Conservation (phyloP, 1,140 invertebrate genomes). For the Papilio machaon region DNA sequence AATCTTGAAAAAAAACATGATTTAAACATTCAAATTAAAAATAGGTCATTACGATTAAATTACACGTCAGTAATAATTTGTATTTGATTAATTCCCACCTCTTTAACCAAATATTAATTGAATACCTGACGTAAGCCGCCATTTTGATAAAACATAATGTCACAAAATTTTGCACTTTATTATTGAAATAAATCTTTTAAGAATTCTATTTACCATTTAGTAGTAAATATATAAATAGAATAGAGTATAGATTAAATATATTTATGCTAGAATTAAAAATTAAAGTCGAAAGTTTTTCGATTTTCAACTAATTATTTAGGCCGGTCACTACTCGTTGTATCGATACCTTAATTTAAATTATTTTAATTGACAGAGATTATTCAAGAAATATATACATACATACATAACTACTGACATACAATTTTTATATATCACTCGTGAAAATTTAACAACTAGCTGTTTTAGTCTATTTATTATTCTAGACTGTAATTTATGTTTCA, state of each 20-base stretch:
- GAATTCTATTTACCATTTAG: not conserved
- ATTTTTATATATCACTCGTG: not conserved
- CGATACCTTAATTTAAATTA: slow-evolving; percentile 42
- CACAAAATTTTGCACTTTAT: not conserved
- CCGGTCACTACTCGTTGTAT: slow-evolving; percentile 74
- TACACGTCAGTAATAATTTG: not conserved
- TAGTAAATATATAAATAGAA: slow-evolving; percentile 20
- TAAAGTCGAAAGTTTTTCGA: slow-evolving; percentile 29
- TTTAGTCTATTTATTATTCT: no score
- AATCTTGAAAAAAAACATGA: not conserved
- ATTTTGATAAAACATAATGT: not conserved
- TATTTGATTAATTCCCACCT: not conserved
- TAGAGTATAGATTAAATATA: slow-evolving; percentile 26
- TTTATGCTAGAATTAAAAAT: slow-evolving; percentile 25
- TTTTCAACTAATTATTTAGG: slow-evolving; percentile 63
- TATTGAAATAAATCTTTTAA: not conserved
- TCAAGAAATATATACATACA: slow-evolving; percentile 40
- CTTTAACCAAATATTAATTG: not conserved
- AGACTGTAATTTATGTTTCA: not conserved
- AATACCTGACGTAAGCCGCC: not conserved
- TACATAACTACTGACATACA: slow-evolving; percentile 38
- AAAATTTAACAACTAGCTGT: not conserved
- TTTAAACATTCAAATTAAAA: not conserved
- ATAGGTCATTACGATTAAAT: not conserved
- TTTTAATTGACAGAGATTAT: slow-evolving; percentile 46